A percentile compares a stretch with the other conserved stretches of the same genome.
These are phyloP conservation scores for Xiphydria camelus DNA, from an alignment of 2,888 invertebrate species.

Conservation along the genomic window DNA sequence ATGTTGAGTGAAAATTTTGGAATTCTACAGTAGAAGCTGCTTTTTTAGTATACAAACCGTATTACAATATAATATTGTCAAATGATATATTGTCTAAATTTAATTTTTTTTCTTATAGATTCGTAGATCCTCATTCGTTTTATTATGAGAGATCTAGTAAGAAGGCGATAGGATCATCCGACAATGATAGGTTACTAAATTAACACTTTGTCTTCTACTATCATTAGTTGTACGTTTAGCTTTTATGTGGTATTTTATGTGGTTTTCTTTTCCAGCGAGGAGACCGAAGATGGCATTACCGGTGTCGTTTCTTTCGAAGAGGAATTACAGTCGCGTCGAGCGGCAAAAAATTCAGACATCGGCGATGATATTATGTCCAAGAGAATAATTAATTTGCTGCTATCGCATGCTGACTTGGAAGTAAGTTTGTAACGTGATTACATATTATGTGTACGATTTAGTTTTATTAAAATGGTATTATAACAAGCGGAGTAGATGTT, in stretches of 20 bases:
- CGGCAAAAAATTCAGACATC: conserved; percentile 13
- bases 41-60: too few species aligned
- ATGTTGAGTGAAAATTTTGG: too few species aligned
- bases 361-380: conserved; percentile 34
- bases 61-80: too few species aligned
- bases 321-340: conserved; percentile 10
- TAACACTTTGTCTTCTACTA: not conserved
- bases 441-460: too few species aligned
- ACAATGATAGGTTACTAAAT: not conserved
- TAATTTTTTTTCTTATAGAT: conserved; percentile 13
- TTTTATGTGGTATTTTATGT: not conserved
- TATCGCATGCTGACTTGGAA: conserved; percentile 32
- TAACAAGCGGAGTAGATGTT: too few species aligned
- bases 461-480: too few species aligned
- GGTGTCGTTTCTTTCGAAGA: not conserved
- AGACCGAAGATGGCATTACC: not conserved
- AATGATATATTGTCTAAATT: not conserved
- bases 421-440: conserved; percentile 20
- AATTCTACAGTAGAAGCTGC: too few species aligned
- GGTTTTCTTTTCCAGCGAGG: not conserved
- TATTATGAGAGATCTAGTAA: conserved; percentile 30
- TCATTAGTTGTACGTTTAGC: not conserved
- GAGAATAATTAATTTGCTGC: conserved; percentile 38
- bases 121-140: conserved; percentile 39
- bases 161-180: conserved; percentile 7